Evolutionary conservation across 2,113 vertebrate genomes (phyloP).

Genomic region (Pygoscelis antarcticus): DNA sequence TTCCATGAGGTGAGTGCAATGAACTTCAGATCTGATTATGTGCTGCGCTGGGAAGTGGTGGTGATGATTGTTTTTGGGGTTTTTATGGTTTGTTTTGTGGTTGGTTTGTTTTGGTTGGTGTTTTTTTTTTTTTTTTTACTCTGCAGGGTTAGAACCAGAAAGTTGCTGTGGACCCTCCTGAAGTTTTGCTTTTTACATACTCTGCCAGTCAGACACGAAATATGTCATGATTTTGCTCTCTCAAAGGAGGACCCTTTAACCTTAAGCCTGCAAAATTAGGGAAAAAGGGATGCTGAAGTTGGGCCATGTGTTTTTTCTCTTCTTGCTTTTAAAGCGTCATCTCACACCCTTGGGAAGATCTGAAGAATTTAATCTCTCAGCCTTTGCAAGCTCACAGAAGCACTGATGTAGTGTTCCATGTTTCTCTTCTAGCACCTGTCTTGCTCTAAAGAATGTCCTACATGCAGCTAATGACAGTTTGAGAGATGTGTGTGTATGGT

Average conservation of each 20-base stretch:
- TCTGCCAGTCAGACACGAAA: background rate
- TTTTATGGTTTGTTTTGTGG: background rate
- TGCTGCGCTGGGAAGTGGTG: background rate
- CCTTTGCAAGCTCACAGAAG: background rate
- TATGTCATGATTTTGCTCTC: background rate
- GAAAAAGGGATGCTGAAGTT: background rate
- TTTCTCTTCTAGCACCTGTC: background rate
- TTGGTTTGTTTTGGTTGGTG: background rate
- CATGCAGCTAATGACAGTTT: background rate
- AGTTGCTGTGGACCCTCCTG: background rate
- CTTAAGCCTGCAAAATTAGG: background rate
- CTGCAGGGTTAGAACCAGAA: background rate
- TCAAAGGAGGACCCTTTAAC: background rate
- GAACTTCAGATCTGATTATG: background rate
- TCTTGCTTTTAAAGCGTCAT: background rate
- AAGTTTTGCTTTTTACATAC: background rate
- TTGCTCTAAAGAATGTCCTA: background rate
- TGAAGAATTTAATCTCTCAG: background rate
- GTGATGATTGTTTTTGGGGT: background rate
- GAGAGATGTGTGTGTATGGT: background rate
- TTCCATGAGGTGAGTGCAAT: slow-evolving; percentile 87
- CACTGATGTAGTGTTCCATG: background rate
- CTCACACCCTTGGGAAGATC: background rate
- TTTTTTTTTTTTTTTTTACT: background rate
- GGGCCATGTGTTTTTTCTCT: background rate